Evolutionary conservation across 1,140 invertebrate genomes (phyloP), one percentile per base, ranked within the genome.

Genomic region (Maniola jurtina): DNA sequence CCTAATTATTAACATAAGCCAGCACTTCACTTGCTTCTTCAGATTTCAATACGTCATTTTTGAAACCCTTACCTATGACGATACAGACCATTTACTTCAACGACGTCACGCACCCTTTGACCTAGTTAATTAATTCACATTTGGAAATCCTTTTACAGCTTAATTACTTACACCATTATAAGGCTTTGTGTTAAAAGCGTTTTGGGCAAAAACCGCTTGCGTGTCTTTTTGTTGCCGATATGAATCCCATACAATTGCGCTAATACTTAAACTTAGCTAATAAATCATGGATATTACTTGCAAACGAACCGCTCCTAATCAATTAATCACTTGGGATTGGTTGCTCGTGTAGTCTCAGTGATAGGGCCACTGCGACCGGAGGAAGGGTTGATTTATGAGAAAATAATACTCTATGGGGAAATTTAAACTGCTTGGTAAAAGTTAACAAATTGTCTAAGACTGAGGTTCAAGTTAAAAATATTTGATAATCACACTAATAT

Each of bases 291-390:
- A 84, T 85, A 88, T 88, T 81, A 83, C 80, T 81, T 77, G 73
- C 72, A 80, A 86, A 83, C 74, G 75, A 80, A 81, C 73, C 81
- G 80, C 78, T 77, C 77, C 80, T 86, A 87, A 86, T 84, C 86
- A 89, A 88, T 89, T 89, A 88, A 89, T 88, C 87, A 87, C 79
- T 71, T 62, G 77, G 80, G 84, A 87, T 81, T 76, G 84, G 75
- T 72, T 77, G 77, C 72, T 76, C 71, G 71, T 76, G 78, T 80
- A 80, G 70, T 80, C 79, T 69, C 75, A 76, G 76, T 76, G 82
- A 84, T 86, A 80, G 80, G 81, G 79, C 72, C 71, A 71, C 72
- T 67, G 72, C 71, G 73, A 72, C 76, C 81, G 77, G 72, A 68
- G 72, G 66, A 83, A 85, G 79, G 80, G 80, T 83, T 89, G 84